Conservation (phyloP, 2,113 vertebrate species). For the Anguilla japonica region DNA sequence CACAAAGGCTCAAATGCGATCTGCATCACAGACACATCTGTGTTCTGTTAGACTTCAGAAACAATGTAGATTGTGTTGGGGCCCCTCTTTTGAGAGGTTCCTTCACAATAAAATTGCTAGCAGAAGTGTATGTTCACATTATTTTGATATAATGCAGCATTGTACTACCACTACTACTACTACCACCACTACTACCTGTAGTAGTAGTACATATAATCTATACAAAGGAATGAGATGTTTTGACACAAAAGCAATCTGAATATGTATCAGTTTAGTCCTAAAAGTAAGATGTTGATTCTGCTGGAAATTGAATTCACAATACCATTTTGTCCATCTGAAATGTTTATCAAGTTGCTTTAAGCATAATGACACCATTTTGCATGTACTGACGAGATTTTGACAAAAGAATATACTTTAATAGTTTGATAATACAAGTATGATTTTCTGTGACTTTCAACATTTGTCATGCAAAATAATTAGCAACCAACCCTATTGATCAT, state of each 20-base stretch:
- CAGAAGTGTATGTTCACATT: constrained; percentile 48
- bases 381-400: too few species aligned
- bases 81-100: constrained; percentile 52
- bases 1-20: background rate
- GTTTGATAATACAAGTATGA: too few species aligned
- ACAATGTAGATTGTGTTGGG: constrained; percentile 61
- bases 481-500: background rate
- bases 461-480: background rate
- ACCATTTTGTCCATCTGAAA: too few species aligned
- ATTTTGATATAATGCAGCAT: constrained; percentile 23
- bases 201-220: background rate
- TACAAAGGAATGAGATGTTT: background rate
- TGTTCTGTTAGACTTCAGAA: constrained; percentile 66
- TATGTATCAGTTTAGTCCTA: background rate
- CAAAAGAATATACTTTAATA: too few species aligned
- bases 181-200: too few species aligned
- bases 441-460: too few species aligned
- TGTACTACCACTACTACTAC: constrained; percentile 8
- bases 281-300: background rate
- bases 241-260: background rate
- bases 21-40: constrained; percentile 65
- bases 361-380: too few species aligned
- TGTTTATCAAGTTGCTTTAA: too few species aligned
- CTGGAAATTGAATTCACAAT: too few species aligned
- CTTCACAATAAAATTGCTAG: constrained; percentile 63